These are phyloP conservation scores for Pharmacophagus antenor DNA, from an alignment of 2,888 invertebrate genomes.

Conservation along the genomic window DNA sequence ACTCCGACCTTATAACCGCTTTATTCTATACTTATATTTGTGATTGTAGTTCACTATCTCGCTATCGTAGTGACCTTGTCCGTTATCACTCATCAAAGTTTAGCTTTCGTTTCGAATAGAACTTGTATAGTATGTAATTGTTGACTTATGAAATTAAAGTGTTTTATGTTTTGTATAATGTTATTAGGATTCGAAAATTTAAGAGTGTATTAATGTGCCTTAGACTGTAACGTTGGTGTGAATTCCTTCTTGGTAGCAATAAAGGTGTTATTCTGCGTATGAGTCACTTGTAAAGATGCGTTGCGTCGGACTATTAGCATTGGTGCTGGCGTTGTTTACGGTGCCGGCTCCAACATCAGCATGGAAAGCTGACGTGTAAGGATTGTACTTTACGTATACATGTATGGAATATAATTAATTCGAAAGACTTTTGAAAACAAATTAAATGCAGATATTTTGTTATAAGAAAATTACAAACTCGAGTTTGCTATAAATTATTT, in stretches of 20 bases:
- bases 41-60: conserved; percentile 61
- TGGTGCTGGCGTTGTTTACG: conserved; percentile 57
- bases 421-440: too few species aligned
- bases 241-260: conserved; percentile 32
- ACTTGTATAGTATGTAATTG: conserved; percentile 32
- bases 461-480: too few species aligned
- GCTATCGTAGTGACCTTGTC: too few species aligned
- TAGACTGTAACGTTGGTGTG: conserved; percentile 40
- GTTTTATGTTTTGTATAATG: conserved; percentile 7
- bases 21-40: conserved; percentile 20
- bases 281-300: conserved; percentile 63
- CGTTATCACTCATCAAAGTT: too few species aligned
- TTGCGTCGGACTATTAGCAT: conserved; percentile 50
- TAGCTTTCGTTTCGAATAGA: conserved; percentile 37
- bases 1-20: conserved; percentile 28
- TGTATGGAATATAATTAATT: not conserved
- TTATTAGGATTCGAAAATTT: conserved; percentile 53
- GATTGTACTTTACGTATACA: conserved; percentile 6
- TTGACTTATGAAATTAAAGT: conserved; percentile 34
- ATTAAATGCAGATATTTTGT: too few species aligned
- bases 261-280: conserved; percentile 43
- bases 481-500: too few species aligned
- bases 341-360: conserved; percentile 63
- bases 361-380: conserved; percentile 62
- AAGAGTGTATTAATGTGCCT: conserved; percentile 54